A percentile compares a stretch with the other conserved stretches of the same genome.
phyloP scores from a whole-genome alignment of 2,888 invertebrate genomes.

The Andrena dorsata region DNA sequence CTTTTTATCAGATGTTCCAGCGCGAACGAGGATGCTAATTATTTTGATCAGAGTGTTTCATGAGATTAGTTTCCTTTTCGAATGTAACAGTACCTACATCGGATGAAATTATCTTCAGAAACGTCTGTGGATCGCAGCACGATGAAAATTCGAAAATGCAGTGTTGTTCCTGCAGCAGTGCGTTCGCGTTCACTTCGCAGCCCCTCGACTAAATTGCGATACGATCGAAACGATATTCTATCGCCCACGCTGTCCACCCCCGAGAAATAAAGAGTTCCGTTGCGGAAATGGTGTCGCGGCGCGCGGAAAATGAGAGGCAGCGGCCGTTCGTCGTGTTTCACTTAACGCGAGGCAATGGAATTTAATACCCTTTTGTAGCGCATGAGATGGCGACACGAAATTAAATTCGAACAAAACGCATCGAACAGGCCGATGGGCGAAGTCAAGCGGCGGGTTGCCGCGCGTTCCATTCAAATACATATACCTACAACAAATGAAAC shows the following conservation, averaged over 20 bases:
- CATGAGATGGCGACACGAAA: slow-evolving; percentile 62
- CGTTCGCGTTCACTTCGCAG: not conserved
- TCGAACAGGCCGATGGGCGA: slow-evolving; percentile 24
- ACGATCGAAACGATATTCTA: slow-evolving; percentile 35
- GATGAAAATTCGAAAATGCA: not conserved
- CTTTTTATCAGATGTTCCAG: not conserved
- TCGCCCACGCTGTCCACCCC: slow-evolving; percentile 19
- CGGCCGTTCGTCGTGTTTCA: slow-evolving; percentile 48
- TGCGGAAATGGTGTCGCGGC: slow-evolving; percentile 45
- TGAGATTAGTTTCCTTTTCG: no score
- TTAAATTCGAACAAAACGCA: slow-evolving; percentile 64
- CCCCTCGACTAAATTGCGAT: slow-evolving; percentile 12
- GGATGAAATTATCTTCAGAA: not conserved
- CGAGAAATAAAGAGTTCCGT: slow-evolving; percentile 42
- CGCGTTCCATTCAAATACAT: slow-evolving; percentile 26
- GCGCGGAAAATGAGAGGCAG: slow-evolving; percentile 57
- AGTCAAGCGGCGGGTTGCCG: slow-evolving; percentile 59
- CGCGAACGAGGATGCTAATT: no score
- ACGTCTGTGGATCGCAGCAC: no score
- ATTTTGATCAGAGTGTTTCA: no score
- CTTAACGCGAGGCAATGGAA: slow-evolving; percentile 60
- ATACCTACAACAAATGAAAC: slow-evolving; percentile 43
- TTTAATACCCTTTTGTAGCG: slow-evolving; percentile 64
- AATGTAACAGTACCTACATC: not conserved
- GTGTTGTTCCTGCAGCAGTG: not conserved